phyloP scores from a whole-genome alignment of 1,140 invertebrate genomes.

The Drosophila kepulauana region DNA sequence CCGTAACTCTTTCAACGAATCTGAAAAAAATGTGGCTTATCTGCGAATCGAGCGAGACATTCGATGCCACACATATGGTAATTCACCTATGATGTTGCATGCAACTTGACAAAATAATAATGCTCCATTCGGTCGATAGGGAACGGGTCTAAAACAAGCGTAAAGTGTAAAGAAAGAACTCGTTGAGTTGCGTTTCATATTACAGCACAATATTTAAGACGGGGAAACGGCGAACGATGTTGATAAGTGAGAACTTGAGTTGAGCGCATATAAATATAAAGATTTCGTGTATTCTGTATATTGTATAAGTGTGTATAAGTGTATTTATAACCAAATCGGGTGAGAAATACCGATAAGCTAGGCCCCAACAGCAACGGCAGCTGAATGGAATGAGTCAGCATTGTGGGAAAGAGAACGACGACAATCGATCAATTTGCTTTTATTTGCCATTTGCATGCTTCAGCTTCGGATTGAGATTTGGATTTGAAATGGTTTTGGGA shows the following conservation, averaged over 20 bases:
- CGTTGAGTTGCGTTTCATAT: slow-evolving; percentile 62
- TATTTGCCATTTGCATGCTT: slow-evolving; percentile 75
- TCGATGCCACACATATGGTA: slow-evolving; percentile 1
- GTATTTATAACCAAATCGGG: slow-evolving; percentile 33
- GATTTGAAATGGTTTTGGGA: slow-evolving; percentile 29
- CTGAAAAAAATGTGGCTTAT: neutral
- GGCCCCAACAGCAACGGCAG: slow-evolving; percentile 22
- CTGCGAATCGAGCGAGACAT: neutral
- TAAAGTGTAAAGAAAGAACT: slow-evolving; percentile 43
- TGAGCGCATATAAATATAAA: slow-evolving; percentile 60
- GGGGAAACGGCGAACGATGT: slow-evolving; percentile 12
- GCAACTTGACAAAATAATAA: slow-evolving; percentile 33
- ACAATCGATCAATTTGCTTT: slow-evolving; percentile 76
- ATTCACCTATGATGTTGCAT: slow-evolving; percentile 33
- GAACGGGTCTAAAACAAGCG: slow-evolving; percentile 18
- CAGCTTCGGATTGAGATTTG: slow-evolving; percentile 21
- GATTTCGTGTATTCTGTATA: slow-evolving; percentile 53
- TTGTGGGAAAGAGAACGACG: slow-evolving; percentile 54
- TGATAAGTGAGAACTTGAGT: slow-evolving; percentile 70
- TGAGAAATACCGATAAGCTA: slow-evolving; percentile 53
- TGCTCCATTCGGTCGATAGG: slow-evolving; percentile 4
- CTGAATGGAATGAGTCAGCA: slow-evolving; percentile 60
- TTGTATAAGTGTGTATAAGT: slow-evolving; percentile 25
- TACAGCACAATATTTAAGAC: slow-evolving; percentile 36
- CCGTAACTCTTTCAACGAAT: too few species aligned